phyloP scores from a whole-genome alignment of 2,113 vertebrate genomes.

The Epinephelus fuscoguttatus region DNA sequence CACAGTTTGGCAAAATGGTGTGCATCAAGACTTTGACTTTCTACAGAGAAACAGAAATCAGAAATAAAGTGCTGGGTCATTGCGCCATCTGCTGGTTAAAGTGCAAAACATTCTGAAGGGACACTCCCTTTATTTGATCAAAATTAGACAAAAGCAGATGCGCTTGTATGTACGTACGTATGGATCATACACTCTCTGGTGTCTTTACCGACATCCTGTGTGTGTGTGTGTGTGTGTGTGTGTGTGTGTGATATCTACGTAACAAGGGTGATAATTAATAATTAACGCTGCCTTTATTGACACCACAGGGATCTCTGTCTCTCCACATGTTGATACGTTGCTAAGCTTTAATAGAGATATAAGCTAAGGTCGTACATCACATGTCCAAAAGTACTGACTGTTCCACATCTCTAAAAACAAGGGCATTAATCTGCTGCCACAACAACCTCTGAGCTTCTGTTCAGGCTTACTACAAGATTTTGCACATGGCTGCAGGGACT shows the following conservation, averaged over 20 bases:
- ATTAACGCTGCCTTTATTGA: background rate
- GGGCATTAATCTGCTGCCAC: too few relatives aligned
- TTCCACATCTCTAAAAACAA: too few relatives aligned
- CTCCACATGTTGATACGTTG: too few relatives aligned
- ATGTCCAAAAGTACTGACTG: too few relatives aligned
- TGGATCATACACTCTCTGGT: background rate
- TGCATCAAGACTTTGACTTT: background rate
- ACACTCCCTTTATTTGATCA: background rate
- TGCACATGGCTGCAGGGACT: too few relatives aligned
- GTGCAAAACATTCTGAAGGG: background rate
- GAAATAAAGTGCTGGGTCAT: background rate
- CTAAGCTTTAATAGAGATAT: too few relatives aligned
- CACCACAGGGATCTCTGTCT: background rate
- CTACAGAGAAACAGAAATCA: background rate
- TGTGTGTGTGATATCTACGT: background rate
- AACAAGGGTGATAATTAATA: conserved; percentile 15
- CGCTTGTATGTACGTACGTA: too few relatives aligned
- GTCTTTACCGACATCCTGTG: background rate
- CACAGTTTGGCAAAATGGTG: background rate
- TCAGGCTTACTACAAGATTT: too few relatives aligned
- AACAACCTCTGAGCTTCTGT: too few relatives aligned
- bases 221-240: background rate
- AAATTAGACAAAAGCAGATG: background rate
- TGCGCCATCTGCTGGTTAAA: conserved; percentile 23
- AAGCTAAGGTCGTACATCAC: too few relatives aligned